Conservation (phyloP, 1,140 invertebrate genomes). For the Drosophila pruinosa region DNA sequence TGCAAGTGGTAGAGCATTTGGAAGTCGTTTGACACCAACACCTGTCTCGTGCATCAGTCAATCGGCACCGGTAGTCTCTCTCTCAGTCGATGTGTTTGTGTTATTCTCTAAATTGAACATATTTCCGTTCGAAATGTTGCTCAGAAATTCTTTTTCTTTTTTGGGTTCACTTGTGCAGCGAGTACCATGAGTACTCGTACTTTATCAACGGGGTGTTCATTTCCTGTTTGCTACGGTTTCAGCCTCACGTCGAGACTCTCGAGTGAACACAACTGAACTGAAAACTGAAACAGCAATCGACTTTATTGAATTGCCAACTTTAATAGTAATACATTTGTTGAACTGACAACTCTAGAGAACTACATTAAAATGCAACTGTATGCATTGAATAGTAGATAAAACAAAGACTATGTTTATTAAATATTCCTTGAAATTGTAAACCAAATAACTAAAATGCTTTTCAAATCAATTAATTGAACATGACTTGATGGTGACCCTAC, state of each 20-base stretch:
- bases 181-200: not conserved
- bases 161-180: not conserved
- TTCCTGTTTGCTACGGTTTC: conserved; percentile 60
- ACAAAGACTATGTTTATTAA: conserved; percentile 16
- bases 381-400: not conserved
- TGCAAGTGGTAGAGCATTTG: conserved; percentile 18
- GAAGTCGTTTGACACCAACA: not conserved
- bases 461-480: conserved; percentile 65
- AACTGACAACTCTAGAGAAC: not conserved
- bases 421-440: conserved; percentile 23
- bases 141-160: conserved; percentile 6
- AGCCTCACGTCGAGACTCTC: conserved; percentile 18
- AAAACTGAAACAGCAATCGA: conserved; percentile 19
- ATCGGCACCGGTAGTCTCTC: conserved; percentile 17
- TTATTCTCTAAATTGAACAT: conserved; percentile 73
- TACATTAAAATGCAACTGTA: not conserved
- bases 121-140: conserved; percentile 63
- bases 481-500: conserved; percentile 36
- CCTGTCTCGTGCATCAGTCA: conserved; percentile 47
- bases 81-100: conserved; percentile 39
- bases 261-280: conserved; percentile 19
- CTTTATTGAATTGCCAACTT: conserved; percentile 20
- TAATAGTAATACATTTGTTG: conserved; percentile 32
- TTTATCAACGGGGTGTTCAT: conserved; percentile 55
- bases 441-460: conserved; percentile 56